Evolutionary conservation across 2,113 vertebrate species (phyloP).

Genomic region (Himantopus leucocephalus): DNA sequence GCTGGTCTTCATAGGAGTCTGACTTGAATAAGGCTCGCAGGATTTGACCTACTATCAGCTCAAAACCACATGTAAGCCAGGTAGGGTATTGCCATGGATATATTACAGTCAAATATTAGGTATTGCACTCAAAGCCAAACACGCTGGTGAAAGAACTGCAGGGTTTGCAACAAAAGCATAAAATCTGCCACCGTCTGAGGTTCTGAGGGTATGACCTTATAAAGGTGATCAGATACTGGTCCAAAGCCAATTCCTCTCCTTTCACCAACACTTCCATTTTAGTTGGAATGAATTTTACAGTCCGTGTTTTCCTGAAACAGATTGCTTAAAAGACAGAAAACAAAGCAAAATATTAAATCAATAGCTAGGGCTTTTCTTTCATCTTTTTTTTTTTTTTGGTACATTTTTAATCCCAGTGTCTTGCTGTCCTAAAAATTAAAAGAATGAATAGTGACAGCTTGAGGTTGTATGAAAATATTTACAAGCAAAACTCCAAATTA

Average conservation of each 20-base stretch:
- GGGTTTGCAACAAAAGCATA: not conserved
- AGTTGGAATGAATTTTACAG: not conserved
- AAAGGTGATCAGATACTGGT: not conserved
- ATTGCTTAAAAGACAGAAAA: not conserved
- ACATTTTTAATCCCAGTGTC: not conserved
- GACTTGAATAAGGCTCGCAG: not conserved
- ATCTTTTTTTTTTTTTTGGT: not conserved
- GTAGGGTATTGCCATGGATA: not conserved
- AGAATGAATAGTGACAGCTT: not conserved
- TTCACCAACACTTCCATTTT: not conserved
- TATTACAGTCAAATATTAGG: not conserved
- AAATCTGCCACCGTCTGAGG: not conserved
- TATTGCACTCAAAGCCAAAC: not conserved
- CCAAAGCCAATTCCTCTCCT: not conserved
- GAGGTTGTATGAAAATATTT: not conserved
- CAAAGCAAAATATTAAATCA: not conserved
- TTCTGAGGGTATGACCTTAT: not conserved
- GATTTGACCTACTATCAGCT: not conserved
- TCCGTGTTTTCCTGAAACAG: not conserved
- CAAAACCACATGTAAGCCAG: not conserved
- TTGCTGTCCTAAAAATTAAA: not conserved
- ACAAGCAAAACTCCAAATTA: not conserved
- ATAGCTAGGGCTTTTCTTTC: not conserved
- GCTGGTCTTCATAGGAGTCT: not conserved
- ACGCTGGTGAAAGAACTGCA: not conserved